Evolutionary conservation across 2,113 vertebrate species (phyloP).

Genomic region (Microcebus jonahi): DNA sequence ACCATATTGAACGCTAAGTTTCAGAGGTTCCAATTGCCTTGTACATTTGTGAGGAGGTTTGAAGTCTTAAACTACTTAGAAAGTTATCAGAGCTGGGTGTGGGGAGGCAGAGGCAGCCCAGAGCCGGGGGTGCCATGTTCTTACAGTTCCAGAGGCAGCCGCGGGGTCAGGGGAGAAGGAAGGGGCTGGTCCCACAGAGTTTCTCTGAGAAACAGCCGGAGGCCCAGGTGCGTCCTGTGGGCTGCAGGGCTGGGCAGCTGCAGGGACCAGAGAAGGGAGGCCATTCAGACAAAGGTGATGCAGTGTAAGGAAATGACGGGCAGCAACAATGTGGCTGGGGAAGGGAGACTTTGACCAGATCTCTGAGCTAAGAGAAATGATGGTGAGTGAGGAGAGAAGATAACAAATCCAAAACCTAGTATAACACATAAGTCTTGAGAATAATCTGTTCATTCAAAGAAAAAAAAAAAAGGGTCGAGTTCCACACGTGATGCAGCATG

Average conservation of each 20-base stretch:
- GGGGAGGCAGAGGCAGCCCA: neutral
- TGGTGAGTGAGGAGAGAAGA: constrained; percentile 66
- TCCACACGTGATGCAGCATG: neutral
- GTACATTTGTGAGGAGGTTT: neutral
- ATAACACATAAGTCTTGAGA: constrained; percentile 65
- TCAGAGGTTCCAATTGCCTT: neutral
- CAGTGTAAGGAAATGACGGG: neutral
- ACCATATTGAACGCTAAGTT: neutral
- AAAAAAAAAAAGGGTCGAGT: neutral
- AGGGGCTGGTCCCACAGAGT: no score
- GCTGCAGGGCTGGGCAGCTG: no score
- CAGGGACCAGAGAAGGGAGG: neutral
- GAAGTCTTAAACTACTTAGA: neutral
- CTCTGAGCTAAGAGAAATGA: constrained; percentile 65
- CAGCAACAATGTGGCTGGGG: neutral
- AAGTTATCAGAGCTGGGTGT: neutral
- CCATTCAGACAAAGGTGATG: neutral
- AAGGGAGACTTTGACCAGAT: neutral
- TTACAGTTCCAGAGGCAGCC: constrained; percentile 5
- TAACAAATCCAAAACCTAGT: constrained; percentile 67
- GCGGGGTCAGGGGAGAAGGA: neutral
- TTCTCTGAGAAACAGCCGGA: neutral
- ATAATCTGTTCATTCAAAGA: constrained; percentile 73
- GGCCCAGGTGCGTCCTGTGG: neutral
- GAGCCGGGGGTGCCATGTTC: neutral